Evolutionary conservation across 1,140 invertebrate species (phyloP), one percentile per base, ranked within the genome.

Genomic region (Formica selysi): DNA sequence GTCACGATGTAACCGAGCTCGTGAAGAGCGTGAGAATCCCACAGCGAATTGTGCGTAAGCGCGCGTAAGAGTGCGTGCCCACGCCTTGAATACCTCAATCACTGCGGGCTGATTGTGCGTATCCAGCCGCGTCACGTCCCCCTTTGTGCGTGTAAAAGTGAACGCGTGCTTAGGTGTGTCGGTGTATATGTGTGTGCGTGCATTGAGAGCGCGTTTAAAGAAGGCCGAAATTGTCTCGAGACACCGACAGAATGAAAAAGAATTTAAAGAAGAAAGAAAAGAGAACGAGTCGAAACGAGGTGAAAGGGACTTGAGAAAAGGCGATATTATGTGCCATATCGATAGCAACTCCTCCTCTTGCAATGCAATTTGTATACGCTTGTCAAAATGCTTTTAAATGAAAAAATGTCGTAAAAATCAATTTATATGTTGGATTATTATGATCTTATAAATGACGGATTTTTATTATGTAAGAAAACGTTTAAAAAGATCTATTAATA

Each of bases 51-150:
- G 86, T 80, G 91, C 87, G 86, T 87, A 89, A 88, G 89, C 67
- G 87, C 81, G 86, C 59, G 90, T 70, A 86, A 81, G 86, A 90
- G 86, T 90, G 89, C 87, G 88, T 91, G 90, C 86, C 90, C 89
- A 91, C 89, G 91, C 89, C 88, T 91, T 92, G 86, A 93, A 93
- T 92, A 91, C 91, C 89, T 93, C 92, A 92, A 93, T 93, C 92
- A 93, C 92, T 92, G 92, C 91, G 91, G 92, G 92, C 88, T 91
- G 92, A 93, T 93, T 93, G 92, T 93, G 87, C 86, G 89, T 91
- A 91, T 91, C 91, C 91, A 91, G 91, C 89, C 91, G 90, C 88
- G 89, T 89, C 91, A 89, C 87, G 91, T 92, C 85, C 74, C 87
- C 85, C 87, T 86, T 90, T 91, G 76, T 90, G 64, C 76, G 62